Evolutionary conservation across 1,140 invertebrate species (phyloP).

Genomic region (Hyles vespertilio): DNA sequence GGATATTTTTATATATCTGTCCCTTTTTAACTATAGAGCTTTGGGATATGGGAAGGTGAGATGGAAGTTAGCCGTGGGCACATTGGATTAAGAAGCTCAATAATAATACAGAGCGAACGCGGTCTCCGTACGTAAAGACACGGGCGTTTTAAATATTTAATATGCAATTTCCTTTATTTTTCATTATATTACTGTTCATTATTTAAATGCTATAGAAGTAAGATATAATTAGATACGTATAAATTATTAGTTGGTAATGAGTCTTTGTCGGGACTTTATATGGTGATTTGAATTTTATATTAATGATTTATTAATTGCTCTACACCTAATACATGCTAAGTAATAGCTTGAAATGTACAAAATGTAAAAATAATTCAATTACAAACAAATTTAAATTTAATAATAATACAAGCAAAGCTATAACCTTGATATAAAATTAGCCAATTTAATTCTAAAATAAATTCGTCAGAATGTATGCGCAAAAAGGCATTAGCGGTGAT

Average conservation of each 20-base stretch:
- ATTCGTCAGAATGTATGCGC: background rate
- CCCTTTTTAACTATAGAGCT: slow-evolving; percentile 34
- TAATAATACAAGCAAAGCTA: no score
- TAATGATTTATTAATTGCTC: slow-evolving; percentile 3
- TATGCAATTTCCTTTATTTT: slow-evolving; percentile 69
- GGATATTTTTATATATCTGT: slow-evolving; percentile 22
- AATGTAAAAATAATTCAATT: background rate
- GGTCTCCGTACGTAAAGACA: slow-evolving; percentile 60
- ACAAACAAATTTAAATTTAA: background rate
- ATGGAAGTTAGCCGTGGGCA: slow-evolving; percentile 29
- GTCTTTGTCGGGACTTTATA: slow-evolving; percentile 18
- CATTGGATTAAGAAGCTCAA: slow-evolving; percentile 65
- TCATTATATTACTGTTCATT: slow-evolving; percentile 43
- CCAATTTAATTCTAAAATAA: no score
- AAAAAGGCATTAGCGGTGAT: no score
- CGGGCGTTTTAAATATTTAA: slow-evolving; percentile 71
- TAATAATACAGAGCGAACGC: slow-evolving; percentile 69
- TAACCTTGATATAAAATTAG: no score
- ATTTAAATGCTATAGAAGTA: slow-evolving; percentile 48
- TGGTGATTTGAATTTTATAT: slow-evolving; percentile 14
- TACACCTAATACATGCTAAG: background rate
- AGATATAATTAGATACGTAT: slow-evolving; percentile 38
- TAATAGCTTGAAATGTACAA: no score
- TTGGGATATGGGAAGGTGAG: slow-evolving; percentile 38
- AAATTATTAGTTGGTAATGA: slow-evolving; percentile 40